A percentile compares a stretch with the other conserved stretches of the same genome.
Evolutionary conservation across 2,113 vertebrate genomes (phyloP).

Genomic region (Erythrocercus mccallii): DNA sequence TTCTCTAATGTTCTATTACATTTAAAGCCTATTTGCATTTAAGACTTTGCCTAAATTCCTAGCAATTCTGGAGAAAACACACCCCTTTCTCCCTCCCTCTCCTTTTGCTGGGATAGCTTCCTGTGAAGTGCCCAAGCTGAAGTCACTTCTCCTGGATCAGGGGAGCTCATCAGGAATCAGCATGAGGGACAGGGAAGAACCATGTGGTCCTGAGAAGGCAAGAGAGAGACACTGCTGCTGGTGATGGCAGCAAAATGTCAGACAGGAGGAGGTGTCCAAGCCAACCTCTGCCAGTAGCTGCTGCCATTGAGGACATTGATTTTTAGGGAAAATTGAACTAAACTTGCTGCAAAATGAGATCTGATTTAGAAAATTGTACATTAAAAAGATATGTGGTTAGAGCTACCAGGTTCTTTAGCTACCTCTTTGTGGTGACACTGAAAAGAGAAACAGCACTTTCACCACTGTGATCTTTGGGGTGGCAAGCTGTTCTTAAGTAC

Average conservation of each 20-base stretch:
- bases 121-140: background rate
- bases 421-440: background rate
- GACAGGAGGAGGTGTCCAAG: background rate
- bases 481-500: background rate
- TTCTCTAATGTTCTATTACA: background rate
- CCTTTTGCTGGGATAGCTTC: background rate
- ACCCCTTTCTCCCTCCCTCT: background rate
- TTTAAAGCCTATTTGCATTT: background rate
- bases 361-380: background rate
- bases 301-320: background rate
- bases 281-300: background rate
- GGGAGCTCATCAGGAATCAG: background rate
- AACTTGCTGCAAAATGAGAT: background rate
- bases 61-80: background rate
- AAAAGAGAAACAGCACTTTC: background rate
- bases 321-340: background rate
- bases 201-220: background rate
- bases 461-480: background rate
- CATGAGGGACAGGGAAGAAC: background rate
- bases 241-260: background rate
- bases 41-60: background rate
- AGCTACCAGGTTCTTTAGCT: background rate
- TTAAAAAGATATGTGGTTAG: background rate
- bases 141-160: background rate
- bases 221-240: background rate